Percentiles rank a stretch among this genome's conserved stretches.
These are phyloP conservation scores for Gallinago undulata DNA, from an alignment of 2,113 vertebrate species.

Conservation along the genomic window DNA sequence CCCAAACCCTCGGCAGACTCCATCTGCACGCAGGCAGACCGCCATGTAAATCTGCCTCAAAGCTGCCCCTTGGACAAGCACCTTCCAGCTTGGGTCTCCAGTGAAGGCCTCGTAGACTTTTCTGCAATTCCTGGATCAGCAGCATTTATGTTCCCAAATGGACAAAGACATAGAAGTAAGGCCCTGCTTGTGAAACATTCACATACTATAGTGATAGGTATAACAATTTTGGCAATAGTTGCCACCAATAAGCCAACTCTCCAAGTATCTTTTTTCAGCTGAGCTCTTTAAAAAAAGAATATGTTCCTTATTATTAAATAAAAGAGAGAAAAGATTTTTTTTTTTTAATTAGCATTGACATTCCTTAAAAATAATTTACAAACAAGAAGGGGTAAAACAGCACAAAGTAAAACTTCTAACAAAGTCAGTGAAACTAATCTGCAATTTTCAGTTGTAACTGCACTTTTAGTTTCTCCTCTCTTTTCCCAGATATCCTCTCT, in stretches of 20 bases:
- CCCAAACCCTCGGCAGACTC: neutral
- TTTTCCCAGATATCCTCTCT: neutral
- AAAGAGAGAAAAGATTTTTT: too few species aligned
- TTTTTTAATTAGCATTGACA: neutral
- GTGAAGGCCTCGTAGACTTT: neutral
- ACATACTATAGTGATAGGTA: neutral
- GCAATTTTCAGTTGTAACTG: neutral
- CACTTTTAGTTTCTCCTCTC: neutral
- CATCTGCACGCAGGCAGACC: constrained; percentile 6
- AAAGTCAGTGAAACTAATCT: neutral
- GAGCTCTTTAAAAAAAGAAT: rapidly evolving
- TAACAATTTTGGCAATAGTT: neutral
- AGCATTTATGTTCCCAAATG: neutral
- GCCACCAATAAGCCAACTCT: neutral
- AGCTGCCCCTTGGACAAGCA: neutral
- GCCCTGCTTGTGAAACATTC: neutral
- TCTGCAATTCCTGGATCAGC: neutral
- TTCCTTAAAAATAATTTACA: neutral
- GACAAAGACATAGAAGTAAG: rapidly evolving
- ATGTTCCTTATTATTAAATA: neutral
- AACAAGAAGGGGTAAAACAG: neutral
- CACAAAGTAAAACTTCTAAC: neutral
- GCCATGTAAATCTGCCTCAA: neutral
- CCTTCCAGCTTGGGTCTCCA: neutral
- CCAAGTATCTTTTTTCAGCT: neutral